phyloP scores from a whole-genome alignment of 2,888 invertebrate species.

The Steromphala cineraria region DNA sequence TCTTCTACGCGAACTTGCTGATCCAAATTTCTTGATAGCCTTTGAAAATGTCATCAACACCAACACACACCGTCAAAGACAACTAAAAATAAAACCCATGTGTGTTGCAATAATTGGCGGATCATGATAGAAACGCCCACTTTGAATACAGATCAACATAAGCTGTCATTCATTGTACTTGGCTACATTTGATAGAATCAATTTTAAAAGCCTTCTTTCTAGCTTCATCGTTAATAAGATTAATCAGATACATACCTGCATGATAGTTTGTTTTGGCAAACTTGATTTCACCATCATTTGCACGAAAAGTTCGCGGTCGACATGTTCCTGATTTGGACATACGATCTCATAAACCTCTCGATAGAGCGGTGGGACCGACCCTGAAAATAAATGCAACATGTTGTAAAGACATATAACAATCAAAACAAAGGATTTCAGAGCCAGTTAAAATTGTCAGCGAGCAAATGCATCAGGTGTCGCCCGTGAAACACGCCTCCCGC shows the following conservation, averaged over 20 bases:
- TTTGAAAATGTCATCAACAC: too few relatives aligned
- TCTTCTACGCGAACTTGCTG: too few relatives aligned
- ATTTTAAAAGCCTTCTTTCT: neutral
- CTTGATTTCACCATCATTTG: slow-evolving; percentile 73
- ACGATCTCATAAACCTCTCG: slow-evolving; percentile 75
- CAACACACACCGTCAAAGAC: too few relatives aligned
- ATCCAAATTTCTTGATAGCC: too few relatives aligned
- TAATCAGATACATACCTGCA: slow-evolving; percentile 64
- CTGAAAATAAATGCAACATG: slow-evolving; percentile 55
- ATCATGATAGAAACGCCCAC: too few relatives aligned
- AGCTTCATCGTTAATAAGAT: neutral
- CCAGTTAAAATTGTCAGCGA: neutral
- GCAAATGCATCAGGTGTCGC: neutral
- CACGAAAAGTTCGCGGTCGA: slow-evolving; percentile 74
- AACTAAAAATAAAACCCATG: too few relatives aligned
- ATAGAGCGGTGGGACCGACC: slow-evolving; percentile 74
- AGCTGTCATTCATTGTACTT: too few relatives aligned
- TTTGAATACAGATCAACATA: too few relatives aligned
- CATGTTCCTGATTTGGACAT: slow-evolving; percentile 74
- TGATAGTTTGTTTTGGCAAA: slow-evolving; percentile 69
- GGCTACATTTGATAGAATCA: neutral
- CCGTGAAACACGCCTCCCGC: slow-evolving; percentile 26
- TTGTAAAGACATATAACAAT: neutral
- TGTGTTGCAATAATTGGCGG: too few relatives aligned
- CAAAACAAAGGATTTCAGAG: neutral